These are phyloP conservation scores for Vanessa atalanta DNA, from an alignment of 1,140 invertebrate species.

Conservation along the genomic window DNA sequence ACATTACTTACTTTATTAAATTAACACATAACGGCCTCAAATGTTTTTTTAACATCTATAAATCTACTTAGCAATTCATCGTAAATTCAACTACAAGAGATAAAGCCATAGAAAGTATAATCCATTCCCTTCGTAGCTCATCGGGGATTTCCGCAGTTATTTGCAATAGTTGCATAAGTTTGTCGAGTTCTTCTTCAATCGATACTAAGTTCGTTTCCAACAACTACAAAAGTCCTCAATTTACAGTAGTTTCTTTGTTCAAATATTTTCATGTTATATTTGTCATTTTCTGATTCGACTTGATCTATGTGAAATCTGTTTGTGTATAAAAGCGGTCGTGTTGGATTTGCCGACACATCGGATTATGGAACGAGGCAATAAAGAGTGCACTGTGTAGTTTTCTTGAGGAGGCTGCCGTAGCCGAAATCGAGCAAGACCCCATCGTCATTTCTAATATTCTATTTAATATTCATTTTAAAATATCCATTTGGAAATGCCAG, in stretches of 20 bases:
- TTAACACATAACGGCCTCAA: background rate
- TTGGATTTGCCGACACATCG: no score
- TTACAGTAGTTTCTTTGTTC: background rate
- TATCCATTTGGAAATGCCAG: no score
- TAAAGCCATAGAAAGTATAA: slow-evolving; percentile 18
- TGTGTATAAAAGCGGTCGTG: no score
- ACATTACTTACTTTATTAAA: background rate
- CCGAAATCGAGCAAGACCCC: no score
- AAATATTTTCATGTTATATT: background rate
- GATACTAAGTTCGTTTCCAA: slow-evolving; percentile 2
- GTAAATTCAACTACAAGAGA: background rate
- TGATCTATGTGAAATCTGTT: no score
- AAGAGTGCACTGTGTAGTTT: no score
- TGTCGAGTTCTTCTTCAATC: background rate
- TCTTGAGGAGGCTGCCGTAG: no score
- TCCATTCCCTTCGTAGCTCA: background rate
- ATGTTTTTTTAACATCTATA: background rate
- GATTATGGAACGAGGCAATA: no score
- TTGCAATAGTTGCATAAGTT: slow-evolving; percentile 3
- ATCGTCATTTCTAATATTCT: no score
- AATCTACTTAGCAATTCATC: background rate
- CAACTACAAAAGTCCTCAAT: background rate
- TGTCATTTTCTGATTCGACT: background rate
- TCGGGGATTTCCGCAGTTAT: slow-evolving; percentile 17
- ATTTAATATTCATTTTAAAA: no score